phyloP scores from a whole-genome alignment of 2,113 vertebrate genomes.

The Mus spicilegus region DNA sequence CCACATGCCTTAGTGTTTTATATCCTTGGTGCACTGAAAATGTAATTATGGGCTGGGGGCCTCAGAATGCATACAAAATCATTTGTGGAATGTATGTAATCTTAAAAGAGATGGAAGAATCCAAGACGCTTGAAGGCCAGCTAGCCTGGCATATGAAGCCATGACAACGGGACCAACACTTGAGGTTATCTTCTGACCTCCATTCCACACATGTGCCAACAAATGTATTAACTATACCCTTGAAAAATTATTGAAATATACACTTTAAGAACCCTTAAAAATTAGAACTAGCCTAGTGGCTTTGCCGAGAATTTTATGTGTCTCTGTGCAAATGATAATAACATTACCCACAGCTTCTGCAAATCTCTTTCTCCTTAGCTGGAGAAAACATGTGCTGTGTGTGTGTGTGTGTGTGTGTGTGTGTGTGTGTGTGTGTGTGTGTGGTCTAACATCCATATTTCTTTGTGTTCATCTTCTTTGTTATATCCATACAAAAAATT shows the following conservation, averaged over 20 bases:
- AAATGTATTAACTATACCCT: neutral
- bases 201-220: neutral
- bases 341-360: neutral
- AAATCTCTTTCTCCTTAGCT: neutral
- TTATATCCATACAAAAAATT: conserved; percentile 26
- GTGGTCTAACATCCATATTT: neutral
- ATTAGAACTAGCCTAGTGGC: neutral
- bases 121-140: neutral
- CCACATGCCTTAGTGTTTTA: neutral
- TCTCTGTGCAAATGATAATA: neutral
- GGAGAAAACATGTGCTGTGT: neutral
- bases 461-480: conserved; percentile 31
- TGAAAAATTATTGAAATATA: conserved; percentile 24
- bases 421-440: no score
- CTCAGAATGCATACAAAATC: neutral
- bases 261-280: neutral
- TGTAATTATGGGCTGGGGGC: neutral
- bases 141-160: neutral
- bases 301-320: neutral
- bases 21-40: neutral
- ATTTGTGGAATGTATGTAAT: no score
- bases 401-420: no score
- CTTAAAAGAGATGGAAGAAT: neutral
- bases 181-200: neutral
- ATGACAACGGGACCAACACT: neutral